Evolutionary conservation across 1,140 invertebrate genomes (phyloP).

Genomic region (Metopolophium dirhodum): DNA sequence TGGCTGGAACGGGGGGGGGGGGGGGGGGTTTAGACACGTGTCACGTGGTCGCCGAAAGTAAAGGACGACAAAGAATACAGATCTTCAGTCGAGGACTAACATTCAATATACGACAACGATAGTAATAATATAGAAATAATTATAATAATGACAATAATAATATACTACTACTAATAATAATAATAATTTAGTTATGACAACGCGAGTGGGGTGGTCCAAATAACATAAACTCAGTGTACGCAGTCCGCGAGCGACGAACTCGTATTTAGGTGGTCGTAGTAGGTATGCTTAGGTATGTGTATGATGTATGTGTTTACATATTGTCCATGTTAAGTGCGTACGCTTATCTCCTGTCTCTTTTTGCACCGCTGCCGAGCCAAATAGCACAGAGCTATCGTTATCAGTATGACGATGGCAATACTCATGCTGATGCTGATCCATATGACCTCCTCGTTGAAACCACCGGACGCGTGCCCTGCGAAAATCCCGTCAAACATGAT

Average conservation of each 20-base stretch:
- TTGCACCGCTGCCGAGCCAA: constrained; percentile 79
- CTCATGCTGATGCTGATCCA: constrained; percentile 87
- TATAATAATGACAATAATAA: not conserved
- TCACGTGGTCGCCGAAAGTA: not conserved
- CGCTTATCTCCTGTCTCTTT: constrained; percentile 65
- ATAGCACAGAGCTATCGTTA: constrained; percentile 80
- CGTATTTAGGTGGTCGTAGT: not conserved
- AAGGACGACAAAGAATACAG: not conserved
- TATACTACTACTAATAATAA: not conserved
- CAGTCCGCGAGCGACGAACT: not conserved
- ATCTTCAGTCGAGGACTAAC: not conserved
- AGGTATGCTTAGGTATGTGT: not conserved
- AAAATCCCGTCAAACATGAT: not conserved
- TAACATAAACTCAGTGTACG: not conserved
- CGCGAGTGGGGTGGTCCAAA: not conserved
- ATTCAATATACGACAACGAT: not conserved
- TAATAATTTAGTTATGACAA: not conserved
- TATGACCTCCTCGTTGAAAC: constrained; percentile 84
- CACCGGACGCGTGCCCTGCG: constrained; percentile 70
- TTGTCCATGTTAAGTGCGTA: constrained; percentile 58
- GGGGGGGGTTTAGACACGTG: not conserved
- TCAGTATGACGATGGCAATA: constrained; percentile 79
- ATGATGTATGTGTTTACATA: not conserved
- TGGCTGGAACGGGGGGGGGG: no score
- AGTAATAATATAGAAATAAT: no score